Evolutionary conservation across 2,888 invertebrate genomes (phyloP), one percentile per base, ranked within the genome.

Genomic region (Caprella mutica): DNA sequence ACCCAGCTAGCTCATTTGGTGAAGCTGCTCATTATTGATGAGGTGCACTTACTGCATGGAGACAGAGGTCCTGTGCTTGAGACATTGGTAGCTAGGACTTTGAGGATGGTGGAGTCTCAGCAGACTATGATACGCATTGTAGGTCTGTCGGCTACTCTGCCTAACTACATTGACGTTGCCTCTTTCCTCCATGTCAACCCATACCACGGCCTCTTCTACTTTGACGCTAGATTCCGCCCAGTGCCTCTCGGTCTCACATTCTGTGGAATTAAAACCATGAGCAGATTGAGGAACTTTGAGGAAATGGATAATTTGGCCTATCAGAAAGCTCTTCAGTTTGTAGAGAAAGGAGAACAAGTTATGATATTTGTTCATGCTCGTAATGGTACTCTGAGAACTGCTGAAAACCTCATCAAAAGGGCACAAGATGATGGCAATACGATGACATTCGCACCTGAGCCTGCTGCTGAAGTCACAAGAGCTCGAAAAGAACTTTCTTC

Each of bases 311-410:
- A 81, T 59, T 81, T 90, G 60, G 94, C 94, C 72, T 98, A 93
- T 73, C 86, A 93, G 42, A 92, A 96, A 76, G 87, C 89, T 0
- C 69, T 82, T 0, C 83, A 87, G 19, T 86, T 88, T 82, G 86
- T 91, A 1, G 82, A 79, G 67, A 81, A 85, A 67, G 93, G 90
- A 0, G 89, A 97, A 72, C 98, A 98, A 77, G 81, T 90, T 0
- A 93, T 98, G 91, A 91, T 98, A 1, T 98, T 98, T 73, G 97
- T 98, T 0, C 97, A 98, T 73, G 93, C 97, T 0, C 80, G 98
- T 26, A 97, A 96, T 77, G 91, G 93, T 9, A 99, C 98, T 0
- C 84, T 88, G 30, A 80, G 85, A 55, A 89, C 91, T 0, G 97
- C 96, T 0, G 83, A 83, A 68, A 79, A 83, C 2, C 73, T 99